Base-by-base conservation (phyloP, 2,888 invertebrate species). In the Eilema depressum region DNA sequence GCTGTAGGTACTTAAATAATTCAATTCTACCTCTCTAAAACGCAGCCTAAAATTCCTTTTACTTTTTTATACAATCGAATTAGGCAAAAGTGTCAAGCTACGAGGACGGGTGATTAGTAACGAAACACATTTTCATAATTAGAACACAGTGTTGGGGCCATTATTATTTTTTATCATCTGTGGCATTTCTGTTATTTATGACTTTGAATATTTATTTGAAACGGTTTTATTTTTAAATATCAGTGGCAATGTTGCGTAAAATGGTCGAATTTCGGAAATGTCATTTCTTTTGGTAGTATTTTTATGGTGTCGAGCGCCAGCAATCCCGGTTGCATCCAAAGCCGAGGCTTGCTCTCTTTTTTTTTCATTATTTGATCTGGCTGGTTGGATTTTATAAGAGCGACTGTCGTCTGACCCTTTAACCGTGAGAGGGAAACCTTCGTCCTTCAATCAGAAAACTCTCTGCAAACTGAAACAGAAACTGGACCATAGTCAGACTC, bases 71-170 rank as follows among this genome's bases (percentile, higher is more conserved):
- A 57, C 20, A 71, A 75, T 77, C 82, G 86, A 89, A 87, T 89
- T 84, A 86, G 84, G 82, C 75, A 67, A 75, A 86, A 86, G 92
- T 90, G 92, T 92, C 91, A 92, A 90, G 83, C 86, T 85, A 84
- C 89, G 85, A 86, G 79, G 85, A 87, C 86, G 90, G 86, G 83
- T 89, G 90, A 93, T 93, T 93, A 91, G 91, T 87, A 76, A 71
- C 74, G 78, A 78, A 87, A 89, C 91, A 91, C 91, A 89, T 93
- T 92, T 86, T 71, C 59, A 83, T 91, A 87, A 91, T 92, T 88
- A 87, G 83, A 75, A 72, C 70, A 68, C 74, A 75, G 69, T 75
- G 82, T 81, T 75, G 75, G 66, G 63, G 67, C 63, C 75, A 75
- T 47, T 66, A 63, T 69, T 37, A 57, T 85, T 88, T 90, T 88